Percentiles rank a stretch among this genome's conserved stretches.
These are phyloP conservation scores for Cremastinae sp. DNA, from an alignment of 2,888 invertebrate genomes.

Conservation along the genomic window DNA sequence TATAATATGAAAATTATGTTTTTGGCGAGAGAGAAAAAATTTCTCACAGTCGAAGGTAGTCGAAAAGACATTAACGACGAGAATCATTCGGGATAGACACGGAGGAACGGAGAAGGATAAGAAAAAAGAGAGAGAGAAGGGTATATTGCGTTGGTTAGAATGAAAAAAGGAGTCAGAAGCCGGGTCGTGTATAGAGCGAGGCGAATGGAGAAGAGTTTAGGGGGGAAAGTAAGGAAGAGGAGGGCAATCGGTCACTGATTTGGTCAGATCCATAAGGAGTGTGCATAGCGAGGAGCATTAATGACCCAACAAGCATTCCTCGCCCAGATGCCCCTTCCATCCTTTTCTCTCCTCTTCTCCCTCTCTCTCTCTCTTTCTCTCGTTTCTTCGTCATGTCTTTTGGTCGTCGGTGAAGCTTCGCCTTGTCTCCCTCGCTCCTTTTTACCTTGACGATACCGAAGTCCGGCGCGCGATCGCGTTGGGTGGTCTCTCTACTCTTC, in stretches of 20 bases:
- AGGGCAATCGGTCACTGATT: slow-evolving; percentile 79
- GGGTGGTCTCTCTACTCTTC: slow-evolving; percentile 78
- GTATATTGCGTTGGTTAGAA: slow-evolving; percentile 28
- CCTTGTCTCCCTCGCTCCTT: slow-evolving; percentile 63
- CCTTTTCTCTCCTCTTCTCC: slow-evolving; percentile 54
- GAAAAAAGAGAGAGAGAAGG: not conserved
- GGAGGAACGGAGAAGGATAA: slow-evolving; percentile 11
- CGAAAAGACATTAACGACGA: not conserved
- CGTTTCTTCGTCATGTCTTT: slow-evolving; percentile 49
- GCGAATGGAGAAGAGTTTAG: slow-evolving; percentile 40
- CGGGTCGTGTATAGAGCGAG: slow-evolving; percentile 29
- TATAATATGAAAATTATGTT: no score
- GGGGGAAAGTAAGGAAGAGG: slow-evolving; percentile 44
- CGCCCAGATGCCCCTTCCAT: slow-evolving; percentile 69
- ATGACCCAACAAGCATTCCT: slow-evolving; percentile 78
- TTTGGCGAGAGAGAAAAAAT: not conserved
- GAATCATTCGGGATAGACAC: slow-evolving; percentile 17
- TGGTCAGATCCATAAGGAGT: slow-evolving; percentile 77
- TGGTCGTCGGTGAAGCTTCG: slow-evolving; percentile 51
- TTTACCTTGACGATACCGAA: slow-evolving; percentile 68
- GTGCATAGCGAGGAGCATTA: slow-evolving; percentile 77
- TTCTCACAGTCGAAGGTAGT: not conserved
- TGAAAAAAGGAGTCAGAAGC: slow-evolving; percentile 51
- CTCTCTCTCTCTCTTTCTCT: slow-evolving; percentile 26
- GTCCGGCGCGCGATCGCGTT: slow-evolving; percentile 79